These are phyloP conservation scores for Hermodice carunculata DNA, from an alignment of 2,888 invertebrate genomes.

Conservation along the genomic window DNA sequence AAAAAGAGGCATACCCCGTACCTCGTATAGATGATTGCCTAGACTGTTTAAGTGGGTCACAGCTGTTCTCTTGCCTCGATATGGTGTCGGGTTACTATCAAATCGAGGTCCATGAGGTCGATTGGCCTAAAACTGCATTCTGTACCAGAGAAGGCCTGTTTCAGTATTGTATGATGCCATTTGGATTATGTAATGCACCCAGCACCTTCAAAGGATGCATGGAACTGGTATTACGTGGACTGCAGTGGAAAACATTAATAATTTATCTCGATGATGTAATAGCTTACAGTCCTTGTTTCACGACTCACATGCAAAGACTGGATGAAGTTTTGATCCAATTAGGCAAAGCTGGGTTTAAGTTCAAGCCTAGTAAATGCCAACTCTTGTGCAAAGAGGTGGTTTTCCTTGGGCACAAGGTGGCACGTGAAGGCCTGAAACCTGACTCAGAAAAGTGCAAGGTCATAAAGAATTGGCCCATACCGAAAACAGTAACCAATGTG, in stretches of 20 bases:
- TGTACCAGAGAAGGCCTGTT: constrained; percentile 15
- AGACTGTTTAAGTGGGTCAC: neutral
- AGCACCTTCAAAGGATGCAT: constrained; percentile 27
- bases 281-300: neutral
- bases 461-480: neutral
- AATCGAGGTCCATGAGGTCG: constrained; percentile 8
- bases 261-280: constrained; percentile 33
- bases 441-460: neutral
- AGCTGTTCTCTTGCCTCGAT: constrained; percentile 17
- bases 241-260: constrained; percentile 1
- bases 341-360: neutral
- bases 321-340: constrained; percentile 15
- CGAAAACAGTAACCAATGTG: neutral
- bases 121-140: constrained; percentile 24
- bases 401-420: constrained; percentile 2
- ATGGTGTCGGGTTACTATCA: constrained; percentile 27
- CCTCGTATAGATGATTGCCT: constrained; percentile 2
- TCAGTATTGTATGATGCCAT: constrained; percentile 25
- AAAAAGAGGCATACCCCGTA: neutral
- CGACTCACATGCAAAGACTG: constrained; percentile 14
- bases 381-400: neutral
- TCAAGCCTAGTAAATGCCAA: neutral
- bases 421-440: neutral
- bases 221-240: constrained; percentile 8
- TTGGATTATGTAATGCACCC: constrained; percentile 29